phyloP scores from a whole-genome alignment of 2,888 invertebrate genomes.

The Pelosia muscerda region DNA sequence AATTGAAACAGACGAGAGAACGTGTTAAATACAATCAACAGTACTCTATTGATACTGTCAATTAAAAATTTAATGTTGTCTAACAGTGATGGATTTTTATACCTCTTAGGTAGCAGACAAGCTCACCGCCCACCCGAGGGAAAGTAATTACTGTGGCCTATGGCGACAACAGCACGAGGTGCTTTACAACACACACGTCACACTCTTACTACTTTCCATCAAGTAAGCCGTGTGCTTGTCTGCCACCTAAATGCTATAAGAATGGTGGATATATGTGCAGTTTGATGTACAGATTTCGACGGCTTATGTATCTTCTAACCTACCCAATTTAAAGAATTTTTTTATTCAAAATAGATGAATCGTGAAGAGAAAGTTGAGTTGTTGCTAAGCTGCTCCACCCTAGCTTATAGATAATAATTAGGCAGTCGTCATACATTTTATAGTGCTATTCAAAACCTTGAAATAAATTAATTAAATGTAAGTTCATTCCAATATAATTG shows the following conservation, averaged over 20 bases:
- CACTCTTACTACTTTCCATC: too few species aligned
- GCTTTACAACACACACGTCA: too few species aligned
- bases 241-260: too few species aligned
- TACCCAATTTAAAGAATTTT: slow-evolving; percentile 18
- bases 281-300: background rate
- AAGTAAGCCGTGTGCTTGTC: too few species aligned
- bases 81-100: background rate
- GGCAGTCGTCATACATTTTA: slow-evolving; percentile 15
- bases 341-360: slow-evolving; percentile 36
- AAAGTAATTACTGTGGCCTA: too few species aligned
- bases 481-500: background rate
- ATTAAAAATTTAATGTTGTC: background rate
- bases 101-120: too few species aligned
- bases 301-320: slow-evolving; percentile 13
- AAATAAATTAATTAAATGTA: slow-evolving; percentile 10
- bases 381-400: slow-evolving; percentile 12
- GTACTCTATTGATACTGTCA: too few species aligned
- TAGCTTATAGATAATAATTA: slow-evolving; percentile 14
- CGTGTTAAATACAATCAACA: too few species aligned
- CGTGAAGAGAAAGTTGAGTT: slow-evolving; percentile 52
- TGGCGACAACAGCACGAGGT: too few species aligned
- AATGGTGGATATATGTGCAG: background rate
- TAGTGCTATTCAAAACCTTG: slow-evolving; percentile 21
- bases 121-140: too few species aligned
- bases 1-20: background rate